These are phyloP conservation scores for Hirtodrosophila cameraria DNA, from an alignment of 2,888 invertebrate species.

Conservation along the genomic window DNA sequence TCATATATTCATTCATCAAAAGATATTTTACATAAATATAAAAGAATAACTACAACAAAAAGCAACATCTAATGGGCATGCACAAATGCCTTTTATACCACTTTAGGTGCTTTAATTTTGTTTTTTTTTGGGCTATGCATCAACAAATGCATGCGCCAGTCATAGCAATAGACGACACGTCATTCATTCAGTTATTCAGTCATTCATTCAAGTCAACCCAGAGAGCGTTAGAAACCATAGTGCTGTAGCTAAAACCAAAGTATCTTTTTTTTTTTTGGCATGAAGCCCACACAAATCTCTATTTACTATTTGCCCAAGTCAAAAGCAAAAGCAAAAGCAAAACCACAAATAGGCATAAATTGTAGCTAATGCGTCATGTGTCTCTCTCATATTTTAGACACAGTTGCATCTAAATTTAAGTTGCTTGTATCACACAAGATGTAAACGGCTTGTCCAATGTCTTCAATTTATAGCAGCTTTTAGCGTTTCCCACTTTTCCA, in stretches of 20 bases:
- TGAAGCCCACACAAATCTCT: slow-evolving; percentile 50
- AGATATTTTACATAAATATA: slow-evolving; percentile 53
- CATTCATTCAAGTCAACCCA: too few species aligned
- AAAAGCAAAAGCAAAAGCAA: too few species aligned
- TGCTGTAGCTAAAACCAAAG: slow-evolving; percentile 3
- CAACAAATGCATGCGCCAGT: slow-evolving; percentile 55
- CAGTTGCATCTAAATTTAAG: slow-evolving; percentile 42
- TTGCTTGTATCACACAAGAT: slow-evolving; percentile 28
- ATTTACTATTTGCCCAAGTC: slow-evolving; percentile 34
- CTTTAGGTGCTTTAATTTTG: slow-evolving; percentile 48
- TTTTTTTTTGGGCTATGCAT: slow-evolving; percentile 51
- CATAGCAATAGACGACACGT: slow-evolving; percentile 58
- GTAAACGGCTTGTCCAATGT: slow-evolving; percentile 38
- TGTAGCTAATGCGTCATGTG: slow-evolving; percentile 40
- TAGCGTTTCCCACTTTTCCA: slow-evolving; percentile 15
- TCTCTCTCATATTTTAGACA: slow-evolving; percentile 49
- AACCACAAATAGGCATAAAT: slow-evolving; percentile 57
- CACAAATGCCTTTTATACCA: slow-evolving; percentile 30
- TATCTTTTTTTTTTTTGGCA: slow-evolving; percentile 62
- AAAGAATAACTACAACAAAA: slow-evolving; percentile 40
- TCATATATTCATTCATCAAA: slow-evolving; percentile 45
- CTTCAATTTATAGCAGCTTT: slow-evolving; percentile 64
- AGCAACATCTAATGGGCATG: slow-evolving; percentile 58
- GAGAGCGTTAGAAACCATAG: not conserved
- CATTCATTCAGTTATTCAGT: slow-evolving; percentile 46